Conservation (phyloP, 2,888 invertebrate genomes). For the Platerodrilus igneus region DNA sequence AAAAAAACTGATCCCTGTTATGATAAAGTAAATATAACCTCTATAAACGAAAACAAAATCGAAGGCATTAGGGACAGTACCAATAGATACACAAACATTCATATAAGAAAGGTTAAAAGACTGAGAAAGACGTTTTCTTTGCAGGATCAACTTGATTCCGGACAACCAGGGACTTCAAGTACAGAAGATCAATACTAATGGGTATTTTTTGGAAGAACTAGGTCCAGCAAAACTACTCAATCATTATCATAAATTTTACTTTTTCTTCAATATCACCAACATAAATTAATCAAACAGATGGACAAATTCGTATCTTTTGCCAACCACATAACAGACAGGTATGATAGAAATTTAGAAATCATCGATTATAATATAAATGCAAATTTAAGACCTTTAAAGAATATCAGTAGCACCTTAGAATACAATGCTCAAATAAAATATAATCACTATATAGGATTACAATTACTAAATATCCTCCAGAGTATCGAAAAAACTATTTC, state of each 20-base stretch:
- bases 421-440: constrained; percentile 11
- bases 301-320: constrained; percentile 20
- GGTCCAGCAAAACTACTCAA: constrained; percentile 17
- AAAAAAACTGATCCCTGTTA: constrained; percentile 14
- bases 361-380: constrained; percentile 11
- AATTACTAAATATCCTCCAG: constrained; percentile 12
- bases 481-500: constrained; percentile 20
- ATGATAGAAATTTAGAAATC: constrained; percentile 11
- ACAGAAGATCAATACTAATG: constrained; percentile 17
- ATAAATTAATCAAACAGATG: constrained; percentile 17
- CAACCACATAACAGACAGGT: constrained; percentile 21
- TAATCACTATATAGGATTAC: constrained; percentile 14
- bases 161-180: constrained; percentile 21
- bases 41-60: constrained; percentile 18
- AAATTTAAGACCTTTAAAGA: constrained; percentile 6
- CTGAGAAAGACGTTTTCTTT: constrained; percentile 21
- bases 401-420: constrained; percentile 10
- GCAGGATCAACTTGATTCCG: constrained; percentile 17
- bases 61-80: constrained; percentile 19
- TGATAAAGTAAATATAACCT: constrained; percentile 18
- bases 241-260: too few relatives aligned
- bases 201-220: constrained; percentile 23
- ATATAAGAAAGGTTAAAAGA: constrained; percentile 19
- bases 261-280: constrained; percentile 26
- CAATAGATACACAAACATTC: constrained; percentile 15